These are phyloP conservation scores for Drosophila kokeensis DNA, from an alignment of 2,888 invertebrate genomes.

Conservation along the genomic window DNA sequence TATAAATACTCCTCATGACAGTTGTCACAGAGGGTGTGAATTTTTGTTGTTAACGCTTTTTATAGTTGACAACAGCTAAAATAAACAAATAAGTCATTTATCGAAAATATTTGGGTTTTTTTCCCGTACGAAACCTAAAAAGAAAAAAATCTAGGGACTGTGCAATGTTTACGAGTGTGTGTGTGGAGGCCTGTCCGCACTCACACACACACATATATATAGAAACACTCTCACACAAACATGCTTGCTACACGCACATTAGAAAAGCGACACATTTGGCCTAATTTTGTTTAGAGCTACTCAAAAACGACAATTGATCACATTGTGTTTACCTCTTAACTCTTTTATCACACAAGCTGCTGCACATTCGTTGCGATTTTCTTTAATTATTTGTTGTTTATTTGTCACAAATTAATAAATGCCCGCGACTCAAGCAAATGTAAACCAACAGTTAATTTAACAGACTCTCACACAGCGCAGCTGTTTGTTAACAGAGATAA, in stretches of 20 bases:
- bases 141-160: conserved; percentile 22
- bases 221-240: conserved; percentile 1
- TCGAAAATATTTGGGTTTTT: conserved; percentile 13
- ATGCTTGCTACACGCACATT: conserved; percentile 25
- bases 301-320: conserved; percentile 8
- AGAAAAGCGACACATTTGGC: conserved; percentile 53
- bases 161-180: conserved; percentile 42
- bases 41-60: conserved; percentile 31
- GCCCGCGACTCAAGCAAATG: conserved; percentile 29
- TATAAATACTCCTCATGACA: conserved; percentile 34
- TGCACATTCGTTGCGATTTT: conserved; percentile 7
- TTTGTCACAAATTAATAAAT: conserved; percentile 37
- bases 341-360: not conserved
- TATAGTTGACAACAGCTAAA: conserved; percentile 29
- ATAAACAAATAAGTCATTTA: conserved; percentile 38
- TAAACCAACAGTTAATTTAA: conserved; percentile 17
- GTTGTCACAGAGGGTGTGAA: conserved; percentile 24
- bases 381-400: conserved; percentile 6
- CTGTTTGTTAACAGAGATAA: conserved; percentile 29
- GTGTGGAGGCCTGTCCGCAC: conserved; percentile 47
- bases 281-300: conserved; percentile 38
- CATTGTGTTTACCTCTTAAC: conserved; percentile 21
- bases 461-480: conserved; percentile 20
- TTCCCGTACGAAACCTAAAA: conserved; percentile 1
- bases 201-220: conserved; percentile 12